These are phyloP conservation scores for Megaceryle maxima DNA, from an alignment of 2,113 vertebrate species.

Conservation along the genomic window DNA sequence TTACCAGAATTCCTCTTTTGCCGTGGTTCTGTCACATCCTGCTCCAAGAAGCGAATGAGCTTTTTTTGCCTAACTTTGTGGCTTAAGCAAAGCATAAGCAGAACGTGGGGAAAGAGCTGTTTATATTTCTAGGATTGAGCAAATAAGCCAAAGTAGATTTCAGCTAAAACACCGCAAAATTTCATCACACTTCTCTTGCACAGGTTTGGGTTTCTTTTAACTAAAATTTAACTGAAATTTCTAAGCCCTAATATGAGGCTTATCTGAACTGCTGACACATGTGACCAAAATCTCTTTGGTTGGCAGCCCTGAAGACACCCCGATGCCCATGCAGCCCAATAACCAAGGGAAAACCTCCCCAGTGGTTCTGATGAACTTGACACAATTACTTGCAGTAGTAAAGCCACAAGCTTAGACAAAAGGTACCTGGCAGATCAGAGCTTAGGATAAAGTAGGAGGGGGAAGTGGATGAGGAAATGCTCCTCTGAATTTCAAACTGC, in stretches of 20 bases:
- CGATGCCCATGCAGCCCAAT: not conserved
- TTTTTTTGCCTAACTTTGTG: too few relatives aligned
- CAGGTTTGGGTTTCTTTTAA: not conserved
- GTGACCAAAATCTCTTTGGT: not conserved
- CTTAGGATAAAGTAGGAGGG: not conserved
- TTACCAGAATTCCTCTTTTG: too few relatives aligned
- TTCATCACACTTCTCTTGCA: accelerated
- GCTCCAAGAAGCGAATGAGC: not conserved
- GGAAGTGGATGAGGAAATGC: not conserved
- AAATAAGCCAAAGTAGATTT: not conserved
- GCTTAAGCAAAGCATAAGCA: not conserved
- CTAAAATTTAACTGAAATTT: not conserved
- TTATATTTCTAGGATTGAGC: not conserved
- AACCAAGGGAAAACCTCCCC: not conserved
- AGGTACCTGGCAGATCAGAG: not conserved
- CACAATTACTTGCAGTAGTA: not conserved
- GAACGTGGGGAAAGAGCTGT: not conserved
- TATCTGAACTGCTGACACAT: too few relatives aligned
- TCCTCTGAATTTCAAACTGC: not conserved
- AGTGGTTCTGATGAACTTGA: not conserved
- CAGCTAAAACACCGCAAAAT: not conserved
- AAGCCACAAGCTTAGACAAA: not conserved
- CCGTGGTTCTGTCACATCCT: not conserved
- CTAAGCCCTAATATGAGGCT: not conserved
- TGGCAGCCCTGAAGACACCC: not conserved